Evolutionary conservation across 2,797 vertebrate genomes (phyloP), one percentile per base, ranked within the genome.

Genomic region (Poecilia gillii): DNA sequence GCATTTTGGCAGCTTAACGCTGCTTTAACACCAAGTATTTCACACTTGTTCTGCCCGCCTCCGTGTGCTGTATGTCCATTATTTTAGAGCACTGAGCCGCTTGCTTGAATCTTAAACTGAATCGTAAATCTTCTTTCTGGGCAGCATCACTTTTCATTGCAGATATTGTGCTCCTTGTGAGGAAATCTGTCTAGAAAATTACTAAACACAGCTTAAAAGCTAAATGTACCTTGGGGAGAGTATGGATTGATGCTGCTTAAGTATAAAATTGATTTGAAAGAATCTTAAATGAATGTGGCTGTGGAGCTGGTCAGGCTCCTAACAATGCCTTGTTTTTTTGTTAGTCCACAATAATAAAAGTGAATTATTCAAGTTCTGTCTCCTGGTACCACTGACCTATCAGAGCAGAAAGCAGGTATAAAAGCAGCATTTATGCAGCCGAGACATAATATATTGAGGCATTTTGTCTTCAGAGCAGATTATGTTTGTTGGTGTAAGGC

Each of bases 41-140:
- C 87, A 85, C 89, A 91, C 89, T 84, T 84, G 79, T 81, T 73
- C 84, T 85, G 80, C 88, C 90, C 91, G 88, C 93, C 82, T 90
- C 84, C 89, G 83, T 80, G 72, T 83, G 59, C 55, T 62, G 74
- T 75, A 90, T 79, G 81, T 85, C 82, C 73, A 91, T 91, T 91
- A 88, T 90, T 89, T 88, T 71, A 85, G 81, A 89, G 81, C 82
- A 82, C 80, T 87, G 85, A 79, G 78, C 84, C 64, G 83, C 78
- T 74, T 74, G 81, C 80, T 77, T 57, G 81, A 85, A 77, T 81
- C 73, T 36, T 62, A 45, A 75, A 75, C 55, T 75, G 28, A 59
- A 75, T 62, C 18, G 31, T 62, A 59, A 46, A 75, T 33, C 80
- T 71, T 82, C 79, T 76, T 76, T 74, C 81, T 77, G 25, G 86